Base-by-base conservation (phyloP, 2,888 invertebrate species). In the Notodonta ziczac region DNA sequence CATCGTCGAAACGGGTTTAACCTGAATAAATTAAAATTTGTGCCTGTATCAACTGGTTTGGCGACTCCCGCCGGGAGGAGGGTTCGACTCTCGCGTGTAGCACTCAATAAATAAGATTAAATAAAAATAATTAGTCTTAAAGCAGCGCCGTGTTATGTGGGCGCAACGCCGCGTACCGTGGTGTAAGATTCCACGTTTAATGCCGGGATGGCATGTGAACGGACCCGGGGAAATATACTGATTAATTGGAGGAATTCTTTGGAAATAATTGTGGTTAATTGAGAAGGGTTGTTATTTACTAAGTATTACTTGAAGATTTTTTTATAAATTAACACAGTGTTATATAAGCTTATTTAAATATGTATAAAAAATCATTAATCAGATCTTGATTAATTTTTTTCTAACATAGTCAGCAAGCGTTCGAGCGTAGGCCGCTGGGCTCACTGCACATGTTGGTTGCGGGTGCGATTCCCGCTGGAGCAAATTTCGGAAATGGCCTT, bases 101-200 rank as follows among this genome's bases (percentile, higher is more conserved):
- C 77, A 81, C 80, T 76, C 84, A 88, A 88, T 89, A 91, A 90
- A 91, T 85, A 88, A 90, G 88, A 89, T 89, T 86, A 88, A 90
- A 89, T 85, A 86, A 90, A 89, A 87, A 89, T 86, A 90, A 90
- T 90, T 89, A 87, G 86, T 85, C 83, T 81, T 79, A 81, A 82
- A 77, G 74, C 74, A 75, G 68, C 68, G 65, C 72, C 69, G 76
- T 80, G 84, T 84, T 84, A 84, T 85, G 85, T 84, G 79, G 82
- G 74, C 72, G 62, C 81, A 82, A 86, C 90, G 89, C 87, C 89
- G 78, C 84, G 88, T 80, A n/a, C n/a, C 75, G 70, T 57, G 82
- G 87, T 86, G 87, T 88, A 85, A 80, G 78, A 82, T 87, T 88
- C 87, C 87, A 84, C 80, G 81, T 82, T 78, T 77, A 77, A 78